phyloP scores from a whole-genome alignment of 2,888 invertebrate species.

The Morpho deidamia region DNA sequence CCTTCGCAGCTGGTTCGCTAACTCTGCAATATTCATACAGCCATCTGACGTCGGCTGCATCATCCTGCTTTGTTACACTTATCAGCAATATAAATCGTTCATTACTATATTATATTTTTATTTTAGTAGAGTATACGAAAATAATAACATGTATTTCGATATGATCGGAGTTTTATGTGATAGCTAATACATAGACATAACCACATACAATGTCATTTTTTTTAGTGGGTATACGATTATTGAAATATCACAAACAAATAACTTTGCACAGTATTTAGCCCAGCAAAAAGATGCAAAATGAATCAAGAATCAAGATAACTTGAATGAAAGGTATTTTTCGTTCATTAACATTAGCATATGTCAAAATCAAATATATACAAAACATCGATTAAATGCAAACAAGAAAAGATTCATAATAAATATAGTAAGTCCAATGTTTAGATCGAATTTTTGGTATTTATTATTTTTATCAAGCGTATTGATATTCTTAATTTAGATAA shows the following conservation, averaged over 20 bases:
- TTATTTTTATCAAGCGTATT: no score
- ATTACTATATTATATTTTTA: slow-evolving; percentile 13
- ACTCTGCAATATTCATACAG: slow-evolving; percentile 70
- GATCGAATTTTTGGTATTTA: no score
- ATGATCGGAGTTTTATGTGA: neutral
- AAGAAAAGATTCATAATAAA: no score
- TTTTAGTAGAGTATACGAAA: slow-evolving; percentile 26
- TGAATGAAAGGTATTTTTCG: slow-evolving; percentile 32
- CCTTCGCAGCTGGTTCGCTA: slow-evolving; percentile 83
- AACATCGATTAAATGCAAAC: no score
- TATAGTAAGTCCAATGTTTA: no score
- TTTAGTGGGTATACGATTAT: neutral
- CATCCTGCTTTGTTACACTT: slow-evolving; percentile 42
- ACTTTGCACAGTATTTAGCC: slow-evolving; percentile 1
- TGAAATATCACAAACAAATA: neutral
- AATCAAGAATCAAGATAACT: slow-evolving; percentile 11
- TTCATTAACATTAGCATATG: slow-evolving; percentile 23
- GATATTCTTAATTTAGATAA: no score
- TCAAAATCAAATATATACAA: slow-evolving; percentile 5
- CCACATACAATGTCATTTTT: neutral
- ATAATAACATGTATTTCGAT: neutral
- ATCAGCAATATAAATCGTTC: slow-evolving; percentile 37
- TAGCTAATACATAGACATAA: neutral
- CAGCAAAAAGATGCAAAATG: slow-evolving; percentile 16
- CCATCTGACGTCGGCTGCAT: slow-evolving; percentile 72